These are phyloP conservation scores for Propithecus deckenii DNA, from an alignment of 2,797 vertebrate genomes.

Conservation along the genomic window DNA sequence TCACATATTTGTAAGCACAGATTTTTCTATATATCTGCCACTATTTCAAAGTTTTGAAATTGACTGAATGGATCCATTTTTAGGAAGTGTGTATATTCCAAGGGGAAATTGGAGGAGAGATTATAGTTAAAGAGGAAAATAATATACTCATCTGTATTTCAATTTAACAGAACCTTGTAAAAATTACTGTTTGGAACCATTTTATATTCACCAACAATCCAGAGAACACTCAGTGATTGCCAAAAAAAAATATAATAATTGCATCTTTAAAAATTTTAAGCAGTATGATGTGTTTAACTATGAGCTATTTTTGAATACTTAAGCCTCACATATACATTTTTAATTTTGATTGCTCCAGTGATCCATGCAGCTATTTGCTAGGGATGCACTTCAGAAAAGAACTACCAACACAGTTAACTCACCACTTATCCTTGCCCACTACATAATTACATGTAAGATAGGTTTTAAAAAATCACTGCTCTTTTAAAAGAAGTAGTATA, in stretches of 20 bases:
- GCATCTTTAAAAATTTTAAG: conserved; percentile 79
- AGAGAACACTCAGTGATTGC: conserved; percentile 24
- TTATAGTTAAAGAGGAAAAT: conserved; percentile 30
- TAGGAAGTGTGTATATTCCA: not conserved
- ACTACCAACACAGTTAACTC: not conserved
- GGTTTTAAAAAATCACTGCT: not conserved
- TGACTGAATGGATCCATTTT: not conserved
- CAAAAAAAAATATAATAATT: conserved; percentile 59
- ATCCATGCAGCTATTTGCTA: conserved; percentile 52
- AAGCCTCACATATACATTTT: conserved; percentile 77
- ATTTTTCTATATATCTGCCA: not conserved
- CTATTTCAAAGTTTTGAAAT: conserved; percentile 26
- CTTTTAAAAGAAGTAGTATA: not conserved
- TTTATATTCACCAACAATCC: conserved; percentile 53
- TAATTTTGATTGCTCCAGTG: conserved; percentile 75
- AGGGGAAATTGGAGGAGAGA: not conserved
- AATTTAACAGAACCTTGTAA: conserved; percentile 43
- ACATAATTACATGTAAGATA: conserved; percentile 51
- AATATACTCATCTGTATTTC: conserved; percentile 22
- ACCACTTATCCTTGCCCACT: conserved; percentile 43
- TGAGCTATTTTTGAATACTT: conserved; percentile 78
- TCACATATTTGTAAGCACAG: not conserved
- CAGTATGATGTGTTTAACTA: conserved; percentile 74
- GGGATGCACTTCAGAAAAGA: conserved; percentile 49
- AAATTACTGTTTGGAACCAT: conserved; percentile 31